phyloP scores from a whole-genome alignment of 2,113 vertebrate species.

The Pangasianodon gigas region DNA sequence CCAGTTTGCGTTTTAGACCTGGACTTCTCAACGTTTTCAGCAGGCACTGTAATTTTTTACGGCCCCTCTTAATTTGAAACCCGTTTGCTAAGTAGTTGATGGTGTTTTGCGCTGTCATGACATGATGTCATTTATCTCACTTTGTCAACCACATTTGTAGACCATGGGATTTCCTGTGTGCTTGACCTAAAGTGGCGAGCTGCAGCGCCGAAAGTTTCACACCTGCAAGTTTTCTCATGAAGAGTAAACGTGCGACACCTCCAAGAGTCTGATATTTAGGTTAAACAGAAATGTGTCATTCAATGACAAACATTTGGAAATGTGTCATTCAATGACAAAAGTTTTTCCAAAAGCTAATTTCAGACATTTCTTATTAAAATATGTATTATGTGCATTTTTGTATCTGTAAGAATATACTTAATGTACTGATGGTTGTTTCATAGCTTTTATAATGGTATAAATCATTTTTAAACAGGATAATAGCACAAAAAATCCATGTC shows the following conservation, averaged over 20 bases:
- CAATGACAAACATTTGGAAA: neutral
- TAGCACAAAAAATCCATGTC: neutral
- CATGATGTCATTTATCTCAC: neutral
- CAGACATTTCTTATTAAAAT: neutral
- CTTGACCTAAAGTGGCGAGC: neutral
- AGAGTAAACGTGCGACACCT: neutral
- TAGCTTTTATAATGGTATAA: neutral
- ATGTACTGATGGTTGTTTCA: neutral
- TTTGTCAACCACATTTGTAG: neutral
- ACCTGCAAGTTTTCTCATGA: neutral
- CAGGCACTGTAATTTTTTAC: neutral
- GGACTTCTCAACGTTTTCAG: neutral
- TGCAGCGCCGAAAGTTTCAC: neutral
- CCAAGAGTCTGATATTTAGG: neutral
- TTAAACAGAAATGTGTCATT: neutral
- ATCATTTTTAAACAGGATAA: neutral
- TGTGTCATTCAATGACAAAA: neutral
- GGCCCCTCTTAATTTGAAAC: neutral
- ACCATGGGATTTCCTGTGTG: neutral
- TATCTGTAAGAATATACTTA: neutral
- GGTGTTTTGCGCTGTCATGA: neutral
- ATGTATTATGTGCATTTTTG: neutral
- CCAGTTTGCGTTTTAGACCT: neutral
- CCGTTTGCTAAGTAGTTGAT: neutral
- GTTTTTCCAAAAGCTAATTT: neutral